Evolutionary conservation across 2,113 vertebrate species (phyloP).

Genomic region (Brachyhypopomus occidentalis): DNA sequence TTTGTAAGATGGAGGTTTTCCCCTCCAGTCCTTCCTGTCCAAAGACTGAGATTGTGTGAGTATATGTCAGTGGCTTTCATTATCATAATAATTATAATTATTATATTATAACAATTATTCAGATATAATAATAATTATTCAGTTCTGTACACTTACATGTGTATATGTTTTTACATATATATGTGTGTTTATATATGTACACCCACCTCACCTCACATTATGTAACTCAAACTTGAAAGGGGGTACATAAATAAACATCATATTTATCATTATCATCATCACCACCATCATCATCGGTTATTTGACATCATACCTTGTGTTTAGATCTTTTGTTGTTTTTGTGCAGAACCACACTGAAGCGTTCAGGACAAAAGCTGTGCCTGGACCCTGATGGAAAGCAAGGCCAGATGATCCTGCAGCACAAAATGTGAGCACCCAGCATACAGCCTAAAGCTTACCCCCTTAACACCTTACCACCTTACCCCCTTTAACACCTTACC

Average conservation of each 20-base stretch:
- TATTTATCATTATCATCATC: no score
- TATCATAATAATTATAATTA: no score
- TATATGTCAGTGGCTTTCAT: not conserved
- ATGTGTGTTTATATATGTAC: no score
- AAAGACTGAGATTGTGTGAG: slow-evolving; percentile 49
- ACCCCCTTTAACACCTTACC: no score
- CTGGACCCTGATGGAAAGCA: slow-evolving; percentile 42
- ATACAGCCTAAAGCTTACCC: not conserved
- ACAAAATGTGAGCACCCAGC: slow-evolving; percentile 15
- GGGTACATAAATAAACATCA: no score
- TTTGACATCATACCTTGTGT: not conserved
- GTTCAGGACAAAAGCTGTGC: slow-evolving; percentile 7
- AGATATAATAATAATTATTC: no score
- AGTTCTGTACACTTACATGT: no score
- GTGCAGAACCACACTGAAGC: slow-evolving; percentile 20
- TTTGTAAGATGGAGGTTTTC: not conserved
- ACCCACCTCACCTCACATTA: not conserved
- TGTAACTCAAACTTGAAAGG: not conserved
- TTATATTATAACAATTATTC: no score
- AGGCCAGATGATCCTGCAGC: slow-evolving; percentile 20
- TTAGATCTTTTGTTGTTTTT: not conserved
- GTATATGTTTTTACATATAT: no score
- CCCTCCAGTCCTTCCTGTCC: slow-evolving; percentile 38
- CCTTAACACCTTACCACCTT: not conserved
- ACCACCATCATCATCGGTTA: not conserved